phyloP scores from a whole-genome alignment of 2,113 vertebrate genomes.

The Sylvicapra grimmia region DNA sequence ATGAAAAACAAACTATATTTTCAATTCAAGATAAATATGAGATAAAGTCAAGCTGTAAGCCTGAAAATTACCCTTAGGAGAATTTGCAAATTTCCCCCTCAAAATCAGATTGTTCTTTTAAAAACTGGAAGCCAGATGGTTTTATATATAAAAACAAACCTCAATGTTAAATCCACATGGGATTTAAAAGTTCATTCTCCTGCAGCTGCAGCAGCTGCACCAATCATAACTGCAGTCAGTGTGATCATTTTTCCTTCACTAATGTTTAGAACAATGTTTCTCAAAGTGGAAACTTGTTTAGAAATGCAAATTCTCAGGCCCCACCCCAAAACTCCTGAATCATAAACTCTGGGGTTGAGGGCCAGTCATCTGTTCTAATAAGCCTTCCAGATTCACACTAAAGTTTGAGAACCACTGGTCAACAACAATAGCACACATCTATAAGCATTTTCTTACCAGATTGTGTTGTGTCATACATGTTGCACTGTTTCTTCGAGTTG shows the following conservation, averaged over 20 bases:
- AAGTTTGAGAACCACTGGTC: not conserved
- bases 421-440: not conserved
- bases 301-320: slow-evolving; percentile 32
- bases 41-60: slow-evolving; percentile 15
- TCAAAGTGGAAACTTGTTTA: not conserved
- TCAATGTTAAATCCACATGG: slow-evolving; percentile 28
- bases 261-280: slow-evolving; percentile 29
- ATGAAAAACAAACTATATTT: slow-evolving; percentile 38
- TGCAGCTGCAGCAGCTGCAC: slow-evolving; percentile 34
- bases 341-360: not conserved
- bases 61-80: slow-evolving; percentile 33
- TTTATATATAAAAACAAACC: slow-evolving; percentile 1
- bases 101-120: slow-evolving; percentile 32
- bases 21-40: slow-evolving; percentile 17
- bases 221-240: not conserved
- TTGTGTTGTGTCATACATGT: not conserved
- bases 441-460: slow-evolving; percentile 49
- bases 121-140: slow-evolving; percentile 11
- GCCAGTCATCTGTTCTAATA: not conserved
- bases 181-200: slow-evolving; percentile 31
- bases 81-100: slow-evolving; percentile 8
- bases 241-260: slow-evolving; percentile 22
- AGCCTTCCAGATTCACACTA: not conserved
- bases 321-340: not conserved
- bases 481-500: slow-evolving; percentile 9